These are phyloP conservation scores for Ascaphus truei DNA, from an alignment of 2,113 vertebrate genomes.

Conservation along the genomic window DNA sequence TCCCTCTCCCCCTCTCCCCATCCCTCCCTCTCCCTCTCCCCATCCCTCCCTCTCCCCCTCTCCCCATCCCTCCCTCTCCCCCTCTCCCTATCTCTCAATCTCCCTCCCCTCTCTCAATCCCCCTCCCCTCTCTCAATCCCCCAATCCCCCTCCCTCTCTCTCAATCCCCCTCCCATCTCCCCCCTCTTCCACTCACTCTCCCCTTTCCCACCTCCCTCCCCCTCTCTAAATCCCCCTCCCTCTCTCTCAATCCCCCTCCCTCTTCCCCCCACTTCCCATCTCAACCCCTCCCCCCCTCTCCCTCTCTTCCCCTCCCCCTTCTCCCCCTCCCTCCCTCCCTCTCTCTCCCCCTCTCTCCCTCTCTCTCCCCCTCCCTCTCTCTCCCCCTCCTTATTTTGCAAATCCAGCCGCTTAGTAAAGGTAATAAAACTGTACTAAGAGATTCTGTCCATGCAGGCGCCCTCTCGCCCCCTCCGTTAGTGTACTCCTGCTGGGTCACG, in stretches of 20 bases:
- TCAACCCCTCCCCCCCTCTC: too few relatives aligned
- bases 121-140: too few relatives aligned
- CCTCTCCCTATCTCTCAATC: too few relatives aligned
- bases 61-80: not conserved
- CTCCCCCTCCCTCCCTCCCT: not conserved
- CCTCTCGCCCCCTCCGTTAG: not conserved
- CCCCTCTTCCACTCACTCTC: too few relatives aligned
- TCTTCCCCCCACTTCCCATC: too few relatives aligned
- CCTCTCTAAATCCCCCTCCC: too few relatives aligned
- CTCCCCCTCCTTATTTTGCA: not conserved
- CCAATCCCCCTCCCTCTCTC: too few relatives aligned
- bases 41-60: not conserved
- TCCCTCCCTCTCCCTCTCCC: not conserved
- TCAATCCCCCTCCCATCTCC: too few relatives aligned
- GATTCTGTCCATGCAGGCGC: constrained; percentile 3
- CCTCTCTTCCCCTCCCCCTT: not conserved
- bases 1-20: not conserved
- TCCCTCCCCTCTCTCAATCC: too few relatives aligned
- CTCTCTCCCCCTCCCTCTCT: not conserved
- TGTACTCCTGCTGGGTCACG: constrained; percentile 3
- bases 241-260: too few relatives aligned
- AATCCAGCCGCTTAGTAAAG: constrained; percentile 25
- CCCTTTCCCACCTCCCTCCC: too few relatives aligned
- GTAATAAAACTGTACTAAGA: constrained; percentile 22
- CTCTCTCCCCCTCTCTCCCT: not conserved